phyloP scores from a whole-genome alignment of 1,140 invertebrate genomes.

The Leucophenga varia region DNA sequence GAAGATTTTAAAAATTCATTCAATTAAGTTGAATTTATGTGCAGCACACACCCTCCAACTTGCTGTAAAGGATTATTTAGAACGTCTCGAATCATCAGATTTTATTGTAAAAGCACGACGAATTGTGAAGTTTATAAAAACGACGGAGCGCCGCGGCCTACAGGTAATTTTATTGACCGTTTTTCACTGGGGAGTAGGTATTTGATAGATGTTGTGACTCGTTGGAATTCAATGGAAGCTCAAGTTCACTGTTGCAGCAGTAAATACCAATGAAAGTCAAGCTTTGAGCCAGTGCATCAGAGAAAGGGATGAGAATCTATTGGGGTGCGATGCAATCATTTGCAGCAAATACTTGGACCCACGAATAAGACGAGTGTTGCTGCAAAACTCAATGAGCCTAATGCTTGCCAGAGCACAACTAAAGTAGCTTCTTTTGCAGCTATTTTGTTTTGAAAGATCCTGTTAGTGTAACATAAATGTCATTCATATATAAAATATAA shows the following conservation, averaged over 20 bases:
- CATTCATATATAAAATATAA: too few relatives aligned
- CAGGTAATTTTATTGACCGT: not conserved
- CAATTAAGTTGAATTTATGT: conserved; percentile 1
- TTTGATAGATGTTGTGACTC: not conserved
- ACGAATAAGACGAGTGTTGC: conserved; percentile 7
- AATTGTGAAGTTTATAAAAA: conserved; percentile 4
- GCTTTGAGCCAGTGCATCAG: conserved; percentile 8
- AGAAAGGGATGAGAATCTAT: conserved; percentile 2
- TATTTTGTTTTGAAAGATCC: too few relatives aligned
- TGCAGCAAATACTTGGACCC: conserved; percentile 2
- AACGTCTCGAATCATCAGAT: conserved; percentile 1
- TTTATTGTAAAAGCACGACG: conserved; percentile 1
- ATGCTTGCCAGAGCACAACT: not conserved
- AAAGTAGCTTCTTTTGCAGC: conserved; percentile 4
- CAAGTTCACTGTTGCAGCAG: not conserved
- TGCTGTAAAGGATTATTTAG: conserved; percentile 1
- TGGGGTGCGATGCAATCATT: not conserved
- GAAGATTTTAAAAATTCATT: not conserved
- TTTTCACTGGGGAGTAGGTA: not conserved
- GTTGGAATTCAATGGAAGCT: not conserved
- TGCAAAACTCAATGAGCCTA: conserved; percentile 1
- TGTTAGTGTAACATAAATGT: too few relatives aligned
- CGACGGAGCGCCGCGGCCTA: too few relatives aligned
- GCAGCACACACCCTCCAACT: too few relatives aligned
- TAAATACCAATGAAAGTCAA: conserved; percentile 4